Evolutionary conservation across 1,140 invertebrate species (phyloP).

Genomic region (Diorhabda elongata): DNA sequence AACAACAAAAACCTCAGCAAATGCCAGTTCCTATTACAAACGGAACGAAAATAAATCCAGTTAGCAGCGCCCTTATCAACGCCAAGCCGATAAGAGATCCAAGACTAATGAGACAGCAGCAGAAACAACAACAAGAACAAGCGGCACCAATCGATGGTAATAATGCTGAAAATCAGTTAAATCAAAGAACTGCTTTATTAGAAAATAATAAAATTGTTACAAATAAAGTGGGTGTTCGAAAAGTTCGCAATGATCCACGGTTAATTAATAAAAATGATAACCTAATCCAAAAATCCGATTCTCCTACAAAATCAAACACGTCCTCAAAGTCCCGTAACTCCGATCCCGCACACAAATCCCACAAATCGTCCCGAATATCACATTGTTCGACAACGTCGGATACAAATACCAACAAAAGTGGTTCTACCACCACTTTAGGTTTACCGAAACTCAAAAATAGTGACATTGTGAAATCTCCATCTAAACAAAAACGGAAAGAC

Average conservation of each 20-base stretch:
- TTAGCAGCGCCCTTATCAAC: constrained; percentile 56
- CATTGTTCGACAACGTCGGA: constrained; percentile 1
- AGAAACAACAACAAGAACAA: not conserved
- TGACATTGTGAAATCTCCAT: constrained; percentile 16
- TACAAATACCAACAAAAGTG: constrained; percentile 15
- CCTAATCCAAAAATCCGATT: constrained; percentile 29
- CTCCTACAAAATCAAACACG: constrained; percentile 42
- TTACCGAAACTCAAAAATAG: constrained; percentile 36
- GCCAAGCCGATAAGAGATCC: constrained; percentile 56
- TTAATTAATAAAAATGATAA: constrained; percentile 40
- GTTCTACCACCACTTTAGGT: constrained; percentile 27
- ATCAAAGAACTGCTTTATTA: constrained; percentile 35
- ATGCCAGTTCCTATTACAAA: constrained; percentile 6
- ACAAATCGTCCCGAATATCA: constrained; percentile 9
- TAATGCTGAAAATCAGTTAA: constrained; percentile 32
- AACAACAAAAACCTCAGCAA: constrained; percentile 18
- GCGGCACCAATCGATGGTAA: constrained; percentile 3
- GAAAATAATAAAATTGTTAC: constrained; percentile 43
- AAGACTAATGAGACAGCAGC: constrained; percentile 53
- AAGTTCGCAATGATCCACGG: constrained; percentile 42
- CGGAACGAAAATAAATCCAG: constrained; percentile 57
- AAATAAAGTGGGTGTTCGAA: constrained; percentile 42
- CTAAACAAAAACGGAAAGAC: constrained; percentile 31
- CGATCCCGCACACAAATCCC: constrained; percentile 29
- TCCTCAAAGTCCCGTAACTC: constrained; percentile 44